Percentiles rank a stretch among this genome's conserved stretches.
Evolutionary conservation across 2,888 invertebrate species (phyloP).

Genomic region (Epirrita christyi): DNA sequence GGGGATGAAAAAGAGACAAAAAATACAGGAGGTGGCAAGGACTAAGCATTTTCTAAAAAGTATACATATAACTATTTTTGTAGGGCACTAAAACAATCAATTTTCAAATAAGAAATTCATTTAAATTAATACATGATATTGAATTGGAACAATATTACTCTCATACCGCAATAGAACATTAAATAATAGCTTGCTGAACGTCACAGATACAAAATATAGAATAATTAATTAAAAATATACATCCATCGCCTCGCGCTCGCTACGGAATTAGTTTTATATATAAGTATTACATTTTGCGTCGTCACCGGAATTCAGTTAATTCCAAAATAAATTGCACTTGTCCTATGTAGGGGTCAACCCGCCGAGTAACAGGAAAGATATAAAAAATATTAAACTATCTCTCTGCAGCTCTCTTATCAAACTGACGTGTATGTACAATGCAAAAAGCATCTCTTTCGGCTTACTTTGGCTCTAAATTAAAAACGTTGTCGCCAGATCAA

Average conservation of each 20-base stretch:
- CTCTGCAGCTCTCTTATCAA: too few species aligned
- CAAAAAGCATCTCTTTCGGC: too few species aligned
- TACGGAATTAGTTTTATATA: slow-evolving; percentile 53
- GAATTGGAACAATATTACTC: slow-evolving; percentile 74
- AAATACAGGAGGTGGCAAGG: too few species aligned
- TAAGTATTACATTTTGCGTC: slow-evolving; percentile 46
- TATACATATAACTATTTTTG: neutral
- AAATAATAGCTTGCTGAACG: slow-evolving; percentile 74
- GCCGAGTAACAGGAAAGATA: too few species aligned
- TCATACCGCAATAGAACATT: slow-evolving; percentile 72
- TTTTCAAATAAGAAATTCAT: slow-evolving; percentile 35
- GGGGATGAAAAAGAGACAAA: too few species aligned
- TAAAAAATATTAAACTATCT: too few species aligned
- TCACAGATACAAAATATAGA: slow-evolving; percentile 80
- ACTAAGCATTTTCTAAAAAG: too few species aligned
- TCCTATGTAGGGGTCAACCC: too few species aligned
- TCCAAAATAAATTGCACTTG: neutral
- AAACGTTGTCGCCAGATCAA: too few species aligned
- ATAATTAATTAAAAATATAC: slow-evolving; percentile 47
- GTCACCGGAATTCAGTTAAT: slow-evolving; percentile 35
- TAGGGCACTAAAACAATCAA: neutral
- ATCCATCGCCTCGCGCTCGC: slow-evolving; percentile 50
- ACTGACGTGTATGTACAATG: too few species aligned
- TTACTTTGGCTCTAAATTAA: too few species aligned
- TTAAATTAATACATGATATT: slow-evolving; percentile 69